Base-by-base conservation (phyloP, 2,888 invertebrate genomes). In the Drosophila formosana region DNA sequence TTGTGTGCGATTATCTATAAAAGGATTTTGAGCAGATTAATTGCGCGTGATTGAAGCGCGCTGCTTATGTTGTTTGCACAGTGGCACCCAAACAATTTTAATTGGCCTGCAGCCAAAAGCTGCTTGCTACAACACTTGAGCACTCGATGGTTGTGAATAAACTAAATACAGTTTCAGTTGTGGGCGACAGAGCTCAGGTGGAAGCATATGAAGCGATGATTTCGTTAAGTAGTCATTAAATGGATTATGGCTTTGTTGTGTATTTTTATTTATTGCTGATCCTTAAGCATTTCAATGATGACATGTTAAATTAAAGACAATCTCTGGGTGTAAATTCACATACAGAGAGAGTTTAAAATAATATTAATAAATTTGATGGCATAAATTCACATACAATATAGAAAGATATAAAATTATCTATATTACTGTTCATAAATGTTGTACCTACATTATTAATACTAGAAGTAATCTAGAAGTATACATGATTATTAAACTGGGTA, bases 21-120 rank as follows among this genome's bases (percentile, higher is more conserved):
- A 89, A 89, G 87, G 88, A 87, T 87, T 87, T 86, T 65, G 86
- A 88, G 89, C 89, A 87, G 86, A 89, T 87, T 89, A 89, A 87
- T 87, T 88, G 89, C 78, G 88, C 80, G 88, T 83, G 83, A 83
- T 83, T 83, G 88, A 83, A 88, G 88, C 75, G 78, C 80, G 72
- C 83, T 75, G 78, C 63, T 78, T 80, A 51, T 83, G 26, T 64
- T 78, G 49, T 72, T 52, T 65, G 69, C 70, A 85, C 88, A 78
- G 64, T 88, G 88, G 72, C 66, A 23, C 58, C 25, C 23, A 66
- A 26, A 0, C n/a, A 8, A 49, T 13, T 50, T 47, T 50, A 51
- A 60, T 57, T 60, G 53, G 39, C 8, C 9, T 2, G 1, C 34
- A 34, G 13, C 32, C 2, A 7, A 53, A 61, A 67, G 53, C 57